Conservation (phyloP, 2,797 vertebrate genomes). For the Typhlichthys eigenmanni region DNA sequence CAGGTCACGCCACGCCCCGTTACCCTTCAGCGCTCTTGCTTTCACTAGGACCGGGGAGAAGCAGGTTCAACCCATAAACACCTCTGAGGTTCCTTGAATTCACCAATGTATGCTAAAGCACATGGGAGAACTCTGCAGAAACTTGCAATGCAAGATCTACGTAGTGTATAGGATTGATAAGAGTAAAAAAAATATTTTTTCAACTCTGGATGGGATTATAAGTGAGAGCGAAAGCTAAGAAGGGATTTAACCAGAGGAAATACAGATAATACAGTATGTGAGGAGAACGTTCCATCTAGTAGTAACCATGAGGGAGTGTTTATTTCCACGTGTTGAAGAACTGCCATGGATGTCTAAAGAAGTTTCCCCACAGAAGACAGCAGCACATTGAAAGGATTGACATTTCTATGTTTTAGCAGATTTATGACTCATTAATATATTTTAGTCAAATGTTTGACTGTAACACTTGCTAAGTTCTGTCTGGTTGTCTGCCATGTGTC, state of each 20-base stretch:
- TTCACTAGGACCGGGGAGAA: constrained; percentile 32
- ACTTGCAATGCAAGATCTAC: constrained; percentile 29
- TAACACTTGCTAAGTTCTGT: constrained; percentile 16
- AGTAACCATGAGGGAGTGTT: constrained; percentile 2
- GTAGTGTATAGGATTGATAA: constrained; percentile 49
- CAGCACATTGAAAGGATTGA: constrained; percentile 11
- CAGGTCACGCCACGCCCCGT: constrained; percentile 20
- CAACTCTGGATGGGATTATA: constrained; percentile 40
- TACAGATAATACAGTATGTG: constrained; percentile 11
- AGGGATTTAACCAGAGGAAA: constrained; percentile 15
- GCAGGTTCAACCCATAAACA: constrained; percentile 21
- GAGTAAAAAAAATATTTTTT: constrained; percentile 68
- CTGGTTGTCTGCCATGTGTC: constrained; percentile 30
- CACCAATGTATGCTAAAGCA: constrained; percentile 57
- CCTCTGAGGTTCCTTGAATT: constrained; percentile 33
- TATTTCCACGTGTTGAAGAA: constrained; percentile 16
- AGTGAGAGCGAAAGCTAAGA: constrained; percentile 16
- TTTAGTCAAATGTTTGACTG: constrained; percentile 35
- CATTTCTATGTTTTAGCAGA: constrained; percentile 57
- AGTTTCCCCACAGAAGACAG: constrained; percentile 1
- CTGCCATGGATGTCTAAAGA: constrained; percentile 9
- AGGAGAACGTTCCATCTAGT: constrained; percentile 6
- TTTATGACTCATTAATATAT: constrained; percentile 29
- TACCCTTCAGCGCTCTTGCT: constrained; percentile 33
- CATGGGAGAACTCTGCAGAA: constrained; percentile 45